phyloP scores from a whole-genome alignment of 1,140 invertebrate species.

The Drosophila ironensis region DNA sequence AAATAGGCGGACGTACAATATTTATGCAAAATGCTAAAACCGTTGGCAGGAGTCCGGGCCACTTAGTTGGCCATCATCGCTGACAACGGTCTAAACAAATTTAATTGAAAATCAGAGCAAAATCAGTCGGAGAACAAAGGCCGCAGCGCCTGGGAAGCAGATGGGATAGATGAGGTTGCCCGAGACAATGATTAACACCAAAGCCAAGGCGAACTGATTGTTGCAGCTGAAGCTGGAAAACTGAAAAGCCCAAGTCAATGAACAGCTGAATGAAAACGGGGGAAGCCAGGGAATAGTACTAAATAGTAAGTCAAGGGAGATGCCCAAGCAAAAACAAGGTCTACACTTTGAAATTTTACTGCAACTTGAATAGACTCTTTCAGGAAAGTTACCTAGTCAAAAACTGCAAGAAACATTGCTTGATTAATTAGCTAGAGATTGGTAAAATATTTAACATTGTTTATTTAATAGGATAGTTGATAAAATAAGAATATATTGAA shows the following conservation, averaged over 20 bases:
- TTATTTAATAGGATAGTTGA: no score
- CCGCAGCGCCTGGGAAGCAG: slow-evolving; percentile 9
- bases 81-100: slow-evolving; percentile 42
- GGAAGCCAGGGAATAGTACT: no score
- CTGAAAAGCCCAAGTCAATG: slow-evolving; percentile 1
- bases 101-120: slow-evolving; percentile 70
- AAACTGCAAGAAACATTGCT: no score
- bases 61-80: slow-evolving; percentile 47
- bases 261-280: slow-evolving; percentile 5
- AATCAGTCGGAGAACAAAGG: slow-evolving; percentile 50
- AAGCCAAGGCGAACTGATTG: slow-evolving; percentile 19
- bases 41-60: slow-evolving; percentile 55
- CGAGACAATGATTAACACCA: slow-evolving; percentile 31
- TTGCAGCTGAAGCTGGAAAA: no score
- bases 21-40: slow-evolving; percentile 32
- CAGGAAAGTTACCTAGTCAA: no score
- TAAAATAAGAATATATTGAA: no score
- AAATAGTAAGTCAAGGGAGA: neutral
- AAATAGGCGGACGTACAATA: slow-evolving; percentile 10
- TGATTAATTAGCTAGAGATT: no score
- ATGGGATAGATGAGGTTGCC: slow-evolving; percentile 17
- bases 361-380: no score
- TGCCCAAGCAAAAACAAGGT: neutral
- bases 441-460: no score
- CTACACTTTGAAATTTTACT: neutral